Percentiles rank a stretch among this genome's conserved stretches.
Evolutionary conservation across 2,113 vertebrate genomes (phyloP).

Genomic region (Syrmaticus mikado): DNA sequence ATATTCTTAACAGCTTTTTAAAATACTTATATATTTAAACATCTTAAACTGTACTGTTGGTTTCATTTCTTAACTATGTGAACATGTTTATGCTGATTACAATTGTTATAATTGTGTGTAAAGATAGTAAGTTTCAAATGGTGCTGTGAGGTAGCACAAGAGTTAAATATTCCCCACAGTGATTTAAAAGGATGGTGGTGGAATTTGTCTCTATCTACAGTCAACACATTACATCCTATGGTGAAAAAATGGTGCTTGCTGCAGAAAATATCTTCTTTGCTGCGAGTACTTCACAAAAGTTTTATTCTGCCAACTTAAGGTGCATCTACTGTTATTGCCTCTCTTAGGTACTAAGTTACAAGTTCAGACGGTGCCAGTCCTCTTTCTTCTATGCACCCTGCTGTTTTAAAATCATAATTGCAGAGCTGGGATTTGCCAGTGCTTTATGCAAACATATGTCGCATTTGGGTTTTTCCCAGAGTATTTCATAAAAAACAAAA

Average conservation of each 20-base stretch:
- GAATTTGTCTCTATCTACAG: not conserved
- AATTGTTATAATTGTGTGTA: not conserved
- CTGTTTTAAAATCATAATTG: not conserved
- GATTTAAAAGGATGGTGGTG: not conserved
- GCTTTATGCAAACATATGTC: not conserved
- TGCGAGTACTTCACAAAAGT: not conserved
- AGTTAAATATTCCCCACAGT: not conserved
- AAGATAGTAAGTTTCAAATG: not conserved
- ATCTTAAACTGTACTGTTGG: not conserved
- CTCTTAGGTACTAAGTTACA: not conserved
- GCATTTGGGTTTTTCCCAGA: not conserved
- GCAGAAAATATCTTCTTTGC: not conserved
- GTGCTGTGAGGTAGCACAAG: not conserved
- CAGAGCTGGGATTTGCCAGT: not conserved
- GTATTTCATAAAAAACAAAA: not conserved
- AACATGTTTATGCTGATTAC: not conserved
- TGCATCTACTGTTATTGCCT: not conserved
- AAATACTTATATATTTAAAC: not conserved
- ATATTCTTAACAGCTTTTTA: not conserved
- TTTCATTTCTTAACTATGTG: not conserved
- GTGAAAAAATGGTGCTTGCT: not conserved
- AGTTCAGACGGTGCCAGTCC: not conserved
- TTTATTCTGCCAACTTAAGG: not conserved
- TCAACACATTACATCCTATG: fast-evolving
- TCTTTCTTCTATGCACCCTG: fast-evolving